Conservation (phyloP, 2,113 vertebrate species). For the Microtus montanus region DNA sequence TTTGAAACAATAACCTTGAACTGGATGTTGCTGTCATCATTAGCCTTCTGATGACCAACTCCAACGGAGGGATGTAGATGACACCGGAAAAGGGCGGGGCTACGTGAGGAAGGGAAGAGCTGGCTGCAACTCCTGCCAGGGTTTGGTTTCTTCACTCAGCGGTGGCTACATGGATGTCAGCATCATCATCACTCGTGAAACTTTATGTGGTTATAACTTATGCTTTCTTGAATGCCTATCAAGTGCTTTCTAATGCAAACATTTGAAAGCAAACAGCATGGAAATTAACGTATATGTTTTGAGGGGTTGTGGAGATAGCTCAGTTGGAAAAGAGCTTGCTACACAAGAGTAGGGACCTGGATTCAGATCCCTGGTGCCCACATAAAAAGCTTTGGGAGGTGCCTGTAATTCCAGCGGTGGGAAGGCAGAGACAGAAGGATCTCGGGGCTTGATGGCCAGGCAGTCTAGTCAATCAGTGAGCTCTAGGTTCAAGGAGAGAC, state of each 20-base stretch:
- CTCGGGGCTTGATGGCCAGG: not conserved
- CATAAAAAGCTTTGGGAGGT: not conserved
- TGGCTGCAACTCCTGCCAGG: not conserved
- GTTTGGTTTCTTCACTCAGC: not conserved
- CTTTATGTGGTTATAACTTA: not conserved
- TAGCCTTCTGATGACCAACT: not conserved
- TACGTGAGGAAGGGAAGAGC: no score
- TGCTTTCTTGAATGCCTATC: not conserved
- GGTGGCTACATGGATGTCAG: not conserved
- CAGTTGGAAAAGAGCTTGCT: not conserved
- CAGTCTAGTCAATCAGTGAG: not conserved
- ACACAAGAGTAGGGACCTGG: not conserved
- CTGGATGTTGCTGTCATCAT: not conserved
- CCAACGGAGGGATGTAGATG: not conserved
- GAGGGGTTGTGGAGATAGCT: not conserved
- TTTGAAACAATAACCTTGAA: not conserved
- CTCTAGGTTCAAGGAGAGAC: not conserved
- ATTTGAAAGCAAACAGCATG: not conserved
- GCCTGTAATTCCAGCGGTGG: not conserved
- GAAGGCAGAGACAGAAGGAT: not conserved
- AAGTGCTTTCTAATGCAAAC: not conserved
- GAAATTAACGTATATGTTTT: not conserved
- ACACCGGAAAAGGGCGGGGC: rapidly evolving
- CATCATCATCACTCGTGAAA: not conserved
- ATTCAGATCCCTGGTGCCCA: not conserved